Conservation (phyloP, 2,113 vertebrate genomes). For the Tricholaema leucomelas region DNA sequence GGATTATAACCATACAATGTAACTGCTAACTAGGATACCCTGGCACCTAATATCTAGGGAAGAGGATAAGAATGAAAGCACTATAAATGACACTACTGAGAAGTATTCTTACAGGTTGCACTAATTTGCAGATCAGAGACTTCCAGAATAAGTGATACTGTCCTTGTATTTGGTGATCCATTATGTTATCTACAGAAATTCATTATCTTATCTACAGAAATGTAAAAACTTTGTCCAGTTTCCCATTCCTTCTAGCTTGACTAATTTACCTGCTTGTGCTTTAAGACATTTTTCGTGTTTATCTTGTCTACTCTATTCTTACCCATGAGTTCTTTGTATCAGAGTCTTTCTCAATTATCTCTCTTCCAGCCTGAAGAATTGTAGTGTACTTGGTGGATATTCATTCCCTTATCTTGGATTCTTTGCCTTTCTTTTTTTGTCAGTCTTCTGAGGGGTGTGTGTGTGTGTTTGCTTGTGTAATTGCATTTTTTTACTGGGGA, state of each 20-base stretch:
- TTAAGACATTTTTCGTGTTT: not conserved
- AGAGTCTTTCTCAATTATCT: not conserved
- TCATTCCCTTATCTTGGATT: not conserved
- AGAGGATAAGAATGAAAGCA: not conserved
- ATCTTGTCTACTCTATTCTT: not conserved
- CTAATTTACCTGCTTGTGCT: not conserved
- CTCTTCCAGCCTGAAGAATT: not conserved
- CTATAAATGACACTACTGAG: not conserved
- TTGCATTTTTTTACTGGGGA: not conserved
- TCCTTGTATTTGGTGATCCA: not conserved
- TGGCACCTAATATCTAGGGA: not conserved
- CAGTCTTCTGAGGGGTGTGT: not conserved
- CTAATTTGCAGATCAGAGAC: not conserved
- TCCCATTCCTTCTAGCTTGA: not conserved
- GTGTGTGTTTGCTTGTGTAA: not conserved
- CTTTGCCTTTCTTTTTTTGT: not conserved
- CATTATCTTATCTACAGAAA: not conserved
- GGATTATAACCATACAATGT: not conserved
- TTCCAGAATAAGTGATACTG: not conserved
- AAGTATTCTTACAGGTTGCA: not conserved
- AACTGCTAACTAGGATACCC: not conserved
- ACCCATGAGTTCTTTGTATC: not conserved
- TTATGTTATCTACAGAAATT: too few species aligned
- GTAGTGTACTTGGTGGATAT: not conserved
- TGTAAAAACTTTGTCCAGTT: not conserved